Conservation (phyloP, 2,797 vertebrate species). For the Anguilla marmorata region DNA sequence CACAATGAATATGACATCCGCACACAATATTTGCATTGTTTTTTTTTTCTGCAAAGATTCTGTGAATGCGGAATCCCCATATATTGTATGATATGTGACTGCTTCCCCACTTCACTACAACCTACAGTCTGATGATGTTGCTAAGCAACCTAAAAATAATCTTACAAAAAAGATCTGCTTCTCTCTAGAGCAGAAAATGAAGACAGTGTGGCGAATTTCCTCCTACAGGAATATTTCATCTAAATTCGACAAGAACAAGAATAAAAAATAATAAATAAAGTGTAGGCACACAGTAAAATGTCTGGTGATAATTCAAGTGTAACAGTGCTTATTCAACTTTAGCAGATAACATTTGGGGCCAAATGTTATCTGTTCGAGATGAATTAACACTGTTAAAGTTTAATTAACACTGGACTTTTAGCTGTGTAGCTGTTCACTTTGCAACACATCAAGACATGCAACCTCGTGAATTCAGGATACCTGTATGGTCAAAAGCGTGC, state of each 20-base stretch:
- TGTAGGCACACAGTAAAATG: neutral
- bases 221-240: neutral
- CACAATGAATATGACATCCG: neutral
- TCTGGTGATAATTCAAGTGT: no score
- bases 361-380: neutral
- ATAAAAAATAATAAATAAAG: neutral
- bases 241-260: neutral
- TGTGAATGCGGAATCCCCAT: slow-evolving; percentile 26
- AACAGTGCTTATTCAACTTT: no score
- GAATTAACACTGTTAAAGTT: neutral
- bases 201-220: slow-evolving; percentile 34
- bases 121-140: slow-evolving; percentile 63
- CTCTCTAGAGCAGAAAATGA: slow-evolving; percentile 48
- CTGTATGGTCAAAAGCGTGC: neutral
- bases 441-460: neutral
- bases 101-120: slow-evolving; percentile 38
- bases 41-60: neutral
- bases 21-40: neutral
- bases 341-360: no score
- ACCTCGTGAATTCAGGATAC: neutral
- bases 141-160: slow-evolving; percentile 79
- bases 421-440: neutral
- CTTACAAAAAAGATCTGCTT: slow-evolving; percentile 49
- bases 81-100: slow-evolving; percentile 26
- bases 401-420: no score